Evolutionary conservation across 2,797 vertebrate species (phyloP).

Genomic region (Scleropages formosus): DNA sequence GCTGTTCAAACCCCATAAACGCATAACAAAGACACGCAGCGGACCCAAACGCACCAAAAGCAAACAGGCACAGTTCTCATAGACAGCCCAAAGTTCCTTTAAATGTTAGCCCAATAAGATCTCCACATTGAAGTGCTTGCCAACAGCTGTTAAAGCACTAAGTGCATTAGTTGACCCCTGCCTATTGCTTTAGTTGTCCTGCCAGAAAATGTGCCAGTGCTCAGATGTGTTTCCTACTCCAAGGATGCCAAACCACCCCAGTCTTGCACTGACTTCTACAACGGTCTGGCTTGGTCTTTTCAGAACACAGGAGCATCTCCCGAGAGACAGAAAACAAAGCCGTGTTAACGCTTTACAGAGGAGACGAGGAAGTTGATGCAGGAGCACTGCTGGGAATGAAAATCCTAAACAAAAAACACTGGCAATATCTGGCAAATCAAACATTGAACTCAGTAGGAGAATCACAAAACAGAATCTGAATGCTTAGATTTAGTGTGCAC

Average conservation of each 20-base stretch:
- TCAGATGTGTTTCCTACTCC: too few species aligned
- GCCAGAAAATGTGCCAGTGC: too few species aligned
- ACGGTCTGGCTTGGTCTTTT: too few species aligned
- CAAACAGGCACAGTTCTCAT: neutral
- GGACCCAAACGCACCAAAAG: neutral
- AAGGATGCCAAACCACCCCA: neutral
- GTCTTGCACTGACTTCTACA: neutral
- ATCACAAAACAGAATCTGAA: neutral
- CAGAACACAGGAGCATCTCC: neutral
- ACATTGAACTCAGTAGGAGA: neutral
- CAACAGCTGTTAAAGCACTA: neutral
- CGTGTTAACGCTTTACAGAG: conserved; percentile 9
- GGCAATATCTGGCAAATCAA: neutral
- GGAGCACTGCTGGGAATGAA: neutral
- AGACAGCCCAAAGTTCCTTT: neutral
- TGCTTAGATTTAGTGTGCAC: neutral
- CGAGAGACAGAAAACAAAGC: conserved; percentile 5
- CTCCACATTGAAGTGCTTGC: conserved; percentile 8
- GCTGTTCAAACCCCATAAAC: neutral
- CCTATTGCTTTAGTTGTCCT: too few species aligned
- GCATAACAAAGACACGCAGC: neutral
- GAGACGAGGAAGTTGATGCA: conserved; percentile 19
- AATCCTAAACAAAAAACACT: conserved; percentile 10
- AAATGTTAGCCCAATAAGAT: neutral
- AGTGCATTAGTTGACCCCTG: neutral